These are phyloP conservation scores for Tethea ocularis DNA, from an alignment of 2,888 invertebrate genomes.

Conservation along the genomic window DNA sequence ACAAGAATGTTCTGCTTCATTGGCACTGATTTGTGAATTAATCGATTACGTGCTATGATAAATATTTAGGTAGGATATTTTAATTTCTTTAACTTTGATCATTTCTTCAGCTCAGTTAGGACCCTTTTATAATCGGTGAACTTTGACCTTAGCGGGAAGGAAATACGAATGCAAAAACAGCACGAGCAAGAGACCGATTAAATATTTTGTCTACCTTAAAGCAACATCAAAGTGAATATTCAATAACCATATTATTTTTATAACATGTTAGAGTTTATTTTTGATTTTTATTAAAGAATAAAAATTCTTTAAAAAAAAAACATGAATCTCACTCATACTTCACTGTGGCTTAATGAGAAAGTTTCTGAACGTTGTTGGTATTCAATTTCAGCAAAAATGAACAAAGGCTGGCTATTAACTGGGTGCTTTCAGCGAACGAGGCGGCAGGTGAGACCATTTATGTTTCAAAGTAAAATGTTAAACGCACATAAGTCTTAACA, in stretches of 20 bases:
- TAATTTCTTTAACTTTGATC: background rate
- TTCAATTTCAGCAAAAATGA: constrained; percentile 7
- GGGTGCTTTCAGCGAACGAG: constrained; percentile 5
- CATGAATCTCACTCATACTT: constrained; percentile 4
- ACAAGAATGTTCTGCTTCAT: background rate
- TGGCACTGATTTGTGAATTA: background rate
- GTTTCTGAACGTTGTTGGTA: background rate
- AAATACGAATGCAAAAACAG: no score
- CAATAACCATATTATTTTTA: background rate
- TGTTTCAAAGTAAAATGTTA: constrained; percentile 3
- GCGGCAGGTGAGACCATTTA: background rate
- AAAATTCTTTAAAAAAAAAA: background rate
- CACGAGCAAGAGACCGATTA: no score
- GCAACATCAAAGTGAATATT: no score
- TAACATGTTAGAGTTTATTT: background rate
- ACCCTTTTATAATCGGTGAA: no score
- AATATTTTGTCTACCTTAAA: no score
- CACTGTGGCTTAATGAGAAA: constrained; percentile 3
- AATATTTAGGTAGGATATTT: background rate
- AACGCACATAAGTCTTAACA: constrained; percentile 5
- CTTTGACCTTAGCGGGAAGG: no score
- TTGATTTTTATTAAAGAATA: background rate
- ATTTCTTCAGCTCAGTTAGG: background rate
- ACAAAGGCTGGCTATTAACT: constrained; percentile 5
- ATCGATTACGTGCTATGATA: background rate